phyloP scores from a whole-genome alignment of 2,888 invertebrate genomes.

The Pachycephus smyrnensis region DNA sequence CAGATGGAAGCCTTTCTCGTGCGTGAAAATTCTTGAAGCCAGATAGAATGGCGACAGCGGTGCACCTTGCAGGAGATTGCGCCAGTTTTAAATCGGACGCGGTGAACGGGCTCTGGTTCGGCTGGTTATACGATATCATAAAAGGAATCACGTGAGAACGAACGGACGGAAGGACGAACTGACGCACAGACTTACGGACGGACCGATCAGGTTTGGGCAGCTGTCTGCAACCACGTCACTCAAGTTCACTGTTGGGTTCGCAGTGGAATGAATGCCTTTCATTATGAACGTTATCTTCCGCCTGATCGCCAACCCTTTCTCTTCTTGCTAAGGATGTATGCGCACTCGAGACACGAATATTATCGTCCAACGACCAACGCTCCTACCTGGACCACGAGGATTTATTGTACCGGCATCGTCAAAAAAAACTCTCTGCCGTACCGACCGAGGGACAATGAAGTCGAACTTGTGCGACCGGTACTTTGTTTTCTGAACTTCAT shows the following conservation, averaged over 20 bases:
- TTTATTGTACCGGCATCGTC: constrained; percentile 2
- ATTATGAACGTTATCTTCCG: constrained; percentile 62
- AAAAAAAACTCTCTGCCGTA: background rate
- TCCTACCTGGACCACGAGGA: constrained; percentile 5
- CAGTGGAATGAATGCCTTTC: constrained; percentile 64
- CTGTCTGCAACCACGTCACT: constrained; percentile 66
- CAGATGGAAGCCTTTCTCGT: constrained; percentile 12
- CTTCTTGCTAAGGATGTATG: constrained; percentile 26
- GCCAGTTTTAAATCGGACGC: constrained; percentile 17
- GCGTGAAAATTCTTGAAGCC: background rate
- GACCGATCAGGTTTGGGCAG: constrained; percentile 65
- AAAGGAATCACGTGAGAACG: constrained; percentile 59
- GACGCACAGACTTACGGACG: constrained; percentile 46
- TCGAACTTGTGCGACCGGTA: background rate
- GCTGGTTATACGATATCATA: constrained; percentile 64
- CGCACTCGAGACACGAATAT: constrained; percentile 27
- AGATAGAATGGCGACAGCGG: background rate
- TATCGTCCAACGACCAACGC: constrained; percentile 38
- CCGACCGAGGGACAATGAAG: background rate
- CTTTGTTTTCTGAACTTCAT: background rate
- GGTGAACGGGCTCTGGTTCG: constrained; percentile 42
- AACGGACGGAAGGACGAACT: constrained; percentile 32
- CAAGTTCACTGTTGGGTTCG: constrained; percentile 60
- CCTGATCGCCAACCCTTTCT: constrained; percentile 54
- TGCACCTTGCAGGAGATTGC: constrained; percentile 20